Evolutionary conservation across 2,797 vertebrate species (phyloP).

Genomic region (Hyperoplus lanceolatus): DNA sequence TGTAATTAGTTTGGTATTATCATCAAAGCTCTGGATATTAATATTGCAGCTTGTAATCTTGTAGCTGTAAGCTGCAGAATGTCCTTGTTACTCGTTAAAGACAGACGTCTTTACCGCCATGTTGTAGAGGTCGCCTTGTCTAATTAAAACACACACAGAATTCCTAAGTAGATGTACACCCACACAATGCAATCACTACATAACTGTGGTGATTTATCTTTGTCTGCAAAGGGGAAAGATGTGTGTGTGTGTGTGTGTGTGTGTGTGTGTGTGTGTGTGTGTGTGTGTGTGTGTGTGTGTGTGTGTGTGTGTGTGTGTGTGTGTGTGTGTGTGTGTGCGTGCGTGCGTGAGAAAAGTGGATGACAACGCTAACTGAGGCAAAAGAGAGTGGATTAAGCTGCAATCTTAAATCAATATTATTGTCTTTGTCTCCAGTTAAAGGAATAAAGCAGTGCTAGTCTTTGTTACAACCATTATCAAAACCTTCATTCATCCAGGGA

Average conservation of each 20-base stretch:
- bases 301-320: no score
- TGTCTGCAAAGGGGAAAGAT: constrained; percentile 32
- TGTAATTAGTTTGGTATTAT: constrained; percentile 11
- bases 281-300: no score
- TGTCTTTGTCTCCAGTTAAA: constrained; percentile 22
- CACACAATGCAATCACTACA: constrained; percentile 36
- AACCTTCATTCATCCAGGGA: background rate
- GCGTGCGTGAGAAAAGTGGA: constrained; percentile 10
- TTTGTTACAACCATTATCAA: background rate
- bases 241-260: background rate
- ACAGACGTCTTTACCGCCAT: constrained; percentile 37
- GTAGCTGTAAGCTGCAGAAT: constrained; percentile 31
- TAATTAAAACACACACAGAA: constrained; percentile 47
- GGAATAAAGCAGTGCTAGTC: background rate
- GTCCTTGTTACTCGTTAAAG: constrained; percentile 41
- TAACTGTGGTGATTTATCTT: constrained; percentile 50
- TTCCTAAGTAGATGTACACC: constrained; percentile 55
- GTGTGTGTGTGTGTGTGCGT: no score
- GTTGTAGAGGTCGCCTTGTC: constrained; percentile 59
- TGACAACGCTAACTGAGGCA: constrained; percentile 31
- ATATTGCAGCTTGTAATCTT: constrained; percentile 30
- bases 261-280: no score
- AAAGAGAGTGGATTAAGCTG: constrained; percentile 39
- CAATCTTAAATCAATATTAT: constrained; percentile 39
- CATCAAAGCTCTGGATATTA: background rate